Evolutionary conservation across 2,888 invertebrate species (phyloP), one percentile per base, ranked within the genome.

Genomic region (Xylota sylvarum): DNA sequence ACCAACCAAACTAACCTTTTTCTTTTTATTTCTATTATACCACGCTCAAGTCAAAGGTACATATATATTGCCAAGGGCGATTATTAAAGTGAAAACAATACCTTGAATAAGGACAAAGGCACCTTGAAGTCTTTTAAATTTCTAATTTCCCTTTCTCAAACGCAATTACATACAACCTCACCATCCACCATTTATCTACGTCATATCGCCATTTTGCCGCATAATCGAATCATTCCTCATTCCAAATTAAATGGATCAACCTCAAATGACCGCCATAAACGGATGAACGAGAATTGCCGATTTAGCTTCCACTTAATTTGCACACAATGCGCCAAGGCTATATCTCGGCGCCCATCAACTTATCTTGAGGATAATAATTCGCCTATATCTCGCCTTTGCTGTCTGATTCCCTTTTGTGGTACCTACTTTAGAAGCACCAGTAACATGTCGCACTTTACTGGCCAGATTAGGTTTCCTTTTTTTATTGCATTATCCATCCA

Each of bases 361-460:
- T 73, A 73, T 73, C 62, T 50, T n/a, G 19, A 62, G 17, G 62
- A 50, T 37, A 73, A 73, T 62, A 62, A 40, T 40, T 52, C 35
- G 48, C 35, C 27, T n/a, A 12, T 46, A 32, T 50, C 23, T 30
- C 40, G 7, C 17, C 6, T 32, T 56, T 19, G 4, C 6, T 23
- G 56, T 46, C 23, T 56, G 43, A 72, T 35, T 58, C 32, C 19
- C 46, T 35, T 17, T 46, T 46, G 46, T 58, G 32, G n/a, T 2
- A n/a, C 2, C 4, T 17, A 19, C 30, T 7, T 0, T 23, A 30
- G 30, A 17, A 55, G 32, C 43, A 43, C n/a, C 30, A 50, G 65
- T 58, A 72, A 72, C 48, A 60, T 35, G 23, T 60, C 35, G 27
- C 62, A 64, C 50, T 50, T 60, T 60, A 48, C 32, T 74, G 19